Evolutionary conservation across 2,113 vertebrate genomes (phyloP).

Genomic region (Callionymus lyra): DNA sequence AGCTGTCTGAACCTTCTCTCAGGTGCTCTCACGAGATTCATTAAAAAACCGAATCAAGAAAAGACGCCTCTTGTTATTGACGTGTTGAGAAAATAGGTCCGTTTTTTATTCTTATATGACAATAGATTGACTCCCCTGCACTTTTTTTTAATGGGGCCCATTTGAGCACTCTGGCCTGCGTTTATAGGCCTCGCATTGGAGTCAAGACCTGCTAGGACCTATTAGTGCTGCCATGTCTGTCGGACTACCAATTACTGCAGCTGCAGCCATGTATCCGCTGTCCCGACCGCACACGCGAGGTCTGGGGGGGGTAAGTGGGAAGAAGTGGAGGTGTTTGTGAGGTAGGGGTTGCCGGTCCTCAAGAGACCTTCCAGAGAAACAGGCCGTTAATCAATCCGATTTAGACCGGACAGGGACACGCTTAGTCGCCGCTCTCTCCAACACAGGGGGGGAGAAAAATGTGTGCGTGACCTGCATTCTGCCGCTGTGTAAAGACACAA

Average conservation of each 20-base stretch:
- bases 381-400: slow-evolving; percentile 70
- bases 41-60: slow-evolving; percentile 23
- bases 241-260: slow-evolving; percentile 61
- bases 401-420: slow-evolving; percentile 68
- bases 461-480: slow-evolving; percentile 68
- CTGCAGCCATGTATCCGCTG: slow-evolving; percentile 40
- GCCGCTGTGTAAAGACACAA: slow-evolving; percentile 40
- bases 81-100: not conserved
- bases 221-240: slow-evolving; percentile 64
- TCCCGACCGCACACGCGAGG: slow-evolving; percentile 27
- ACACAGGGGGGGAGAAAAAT: slow-evolving; percentile 41
- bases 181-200: slow-evolving; percentile 65
- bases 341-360: slow-evolving; percentile 29
- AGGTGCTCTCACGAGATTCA: slow-evolving; percentile 36
- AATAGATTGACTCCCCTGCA: slow-evolving; percentile 36
- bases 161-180: slow-evolving; percentile 59
- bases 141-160: slow-evolving; percentile 53
- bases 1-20: slow-evolving; percentile 25
- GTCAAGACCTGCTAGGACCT: slow-evolving; percentile 63
- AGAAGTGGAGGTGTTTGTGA: slow-evolving; percentile 3
- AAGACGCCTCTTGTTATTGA: not conserved
- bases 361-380: slow-evolving; percentile 61
- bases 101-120: slow-evolving; percentile 6
- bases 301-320: slow-evolving; percentile 4
- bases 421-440: slow-evolving; percentile 53